These are phyloP conservation scores for Sebastes matsubarae DNA, from an alignment of 2,797 vertebrate species.

Conservation along the genomic window DNA sequence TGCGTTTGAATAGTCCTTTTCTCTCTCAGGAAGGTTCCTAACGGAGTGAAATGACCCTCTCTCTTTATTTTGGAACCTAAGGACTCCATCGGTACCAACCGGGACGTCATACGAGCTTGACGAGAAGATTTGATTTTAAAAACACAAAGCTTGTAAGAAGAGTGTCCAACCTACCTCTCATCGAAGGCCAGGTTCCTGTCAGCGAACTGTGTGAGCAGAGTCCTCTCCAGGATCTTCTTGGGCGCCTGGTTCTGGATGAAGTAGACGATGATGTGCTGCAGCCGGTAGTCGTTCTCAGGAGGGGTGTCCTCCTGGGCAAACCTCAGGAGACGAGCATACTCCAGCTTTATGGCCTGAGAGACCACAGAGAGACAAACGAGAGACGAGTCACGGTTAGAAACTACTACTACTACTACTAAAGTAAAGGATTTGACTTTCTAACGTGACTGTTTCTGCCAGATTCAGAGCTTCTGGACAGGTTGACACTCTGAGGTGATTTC, in stretches of 20 bases:
- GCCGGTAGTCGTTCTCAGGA: constrained; percentile 92
- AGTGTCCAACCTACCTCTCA: constrained; percentile 85
- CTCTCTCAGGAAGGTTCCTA: too few species aligned
- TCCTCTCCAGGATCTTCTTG: constrained; percentile 97
- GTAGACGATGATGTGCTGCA: constrained; percentile 94
- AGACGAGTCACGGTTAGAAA: not conserved
- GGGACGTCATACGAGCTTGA: not conserved
- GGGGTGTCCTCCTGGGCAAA: constrained; percentile 94
- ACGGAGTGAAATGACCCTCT: too few species aligned
- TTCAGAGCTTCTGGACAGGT: too few species aligned
- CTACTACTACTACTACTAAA: too few species aligned
- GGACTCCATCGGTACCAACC: too few species aligned
- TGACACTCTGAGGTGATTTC: not conserved
- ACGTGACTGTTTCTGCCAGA: not conserved
- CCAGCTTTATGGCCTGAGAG: constrained; percentile 93
- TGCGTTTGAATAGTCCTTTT: too few species aligned
- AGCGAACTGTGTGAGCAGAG: constrained; percentile 94
- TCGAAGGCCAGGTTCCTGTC: constrained; percentile 97
- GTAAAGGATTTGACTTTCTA: not conserved
- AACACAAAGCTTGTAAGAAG: not conserved
- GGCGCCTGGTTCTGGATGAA: constrained; percentile 97
- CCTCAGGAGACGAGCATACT: constrained; percentile 91
- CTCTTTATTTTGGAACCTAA: too few species aligned
- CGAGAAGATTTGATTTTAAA: too few species aligned
- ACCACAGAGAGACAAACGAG: constrained; percentile 2